Base-by-base conservation (phyloP, 92 coral and sea anemone genomes). In the Zoanthus solanderi region DNA sequence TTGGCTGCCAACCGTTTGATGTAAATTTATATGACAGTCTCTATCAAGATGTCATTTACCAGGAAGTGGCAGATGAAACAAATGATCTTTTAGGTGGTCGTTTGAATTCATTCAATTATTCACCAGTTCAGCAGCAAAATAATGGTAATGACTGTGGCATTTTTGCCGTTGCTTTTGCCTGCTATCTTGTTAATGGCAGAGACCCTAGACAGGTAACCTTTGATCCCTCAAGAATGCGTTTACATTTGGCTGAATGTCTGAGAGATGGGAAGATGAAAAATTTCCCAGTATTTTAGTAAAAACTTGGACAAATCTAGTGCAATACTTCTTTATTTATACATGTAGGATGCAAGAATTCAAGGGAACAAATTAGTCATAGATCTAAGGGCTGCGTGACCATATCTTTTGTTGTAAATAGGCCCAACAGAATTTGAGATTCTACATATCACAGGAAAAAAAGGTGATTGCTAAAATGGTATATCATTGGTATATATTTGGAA, bases 81-180 rank as follows among this genome's bases (percentile, higher is more conserved):
- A 82, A 82, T 82, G 86, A 82, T 37, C 86, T 82, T 63, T 73
- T 82, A 82, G 76, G 86, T 66, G 75, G 86, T 7, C 4, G 10
- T 7, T 7, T 53, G 58, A 53, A 2, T 53, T 4, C 58, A 53
- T 1, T 53, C 1, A 82, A 79, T 54, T 79, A 79, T 54, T 45
- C 17, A 0, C 84, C 84, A n/a, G 84, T 79, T 28, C 71, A 79
- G 34, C 75, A 82, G 76, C 86, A 82, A 82, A 63, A 65, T 63
- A 82, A 66, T 66, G 75, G 86, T 23, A 37, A 29, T 71, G 87
- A 69, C 69, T 71, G 87, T 83, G 87, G 78, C 31, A 50, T 83
- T 68, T 81, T 83, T 83, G 78, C 78, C 65, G 46, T 83, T 83
- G 87, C 87, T 15, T 83, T 83, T 83, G 87, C 87, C 78, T 44